Base-by-base conservation (phyloP, 2,797 vertebrate genomes). In the Lithobates sylvaticus region DNA sequence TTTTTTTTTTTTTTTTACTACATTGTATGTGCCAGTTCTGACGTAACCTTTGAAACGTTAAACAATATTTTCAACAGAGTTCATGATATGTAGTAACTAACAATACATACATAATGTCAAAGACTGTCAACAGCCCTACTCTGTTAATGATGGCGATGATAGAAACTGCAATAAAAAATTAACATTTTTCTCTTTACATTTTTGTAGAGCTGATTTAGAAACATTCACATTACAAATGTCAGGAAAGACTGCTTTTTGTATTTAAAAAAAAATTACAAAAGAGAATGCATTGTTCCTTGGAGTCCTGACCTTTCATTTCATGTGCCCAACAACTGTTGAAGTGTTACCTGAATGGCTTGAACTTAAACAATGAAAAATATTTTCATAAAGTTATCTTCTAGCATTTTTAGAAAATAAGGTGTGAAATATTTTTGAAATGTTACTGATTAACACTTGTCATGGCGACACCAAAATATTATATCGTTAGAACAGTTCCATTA, bases 291-390 rank as follows among this genome's bases (percentile, higher is more conserved):
- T 77, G 54, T 26, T 36, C 10, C 21, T 26, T 61, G 29, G 50
- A 76, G 29, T 21, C 23, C 75, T 76, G 50, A 61, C 29, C 50
- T 61, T 76, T 61, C 29, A 42, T 77, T 77, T 36, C 26, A 77
- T 15, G 26, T 34, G 10, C 54, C 36, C 76, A 77, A 36, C 21
- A 64, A 18, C 4, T 36, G 54, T 26, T 36, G 5, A 77, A 36
- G 34, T 77, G 23, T 15, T 34, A 16, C n/a, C 15, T 54, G 21
- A 54, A 76, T 76, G 26, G n/a, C 44, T 13, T 29, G 21, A 44
- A 54, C 26, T 76, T 76, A 29, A 29, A 21, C 32, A 50, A 18
- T 50, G 73, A 76, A 26, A 32, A 12, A 76, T 13, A 54, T 32
- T 76, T 76, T 32, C 5, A 39, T 39, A 39, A 7, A 8, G 36